A percentile compares a stretch with the other conserved stretches of the same genome.
These are phyloP conservation scores for Palythoa grandis DNA, from an alignment of 92 coral and sea anemone genomes.

Conservation along the genomic window DNA sequence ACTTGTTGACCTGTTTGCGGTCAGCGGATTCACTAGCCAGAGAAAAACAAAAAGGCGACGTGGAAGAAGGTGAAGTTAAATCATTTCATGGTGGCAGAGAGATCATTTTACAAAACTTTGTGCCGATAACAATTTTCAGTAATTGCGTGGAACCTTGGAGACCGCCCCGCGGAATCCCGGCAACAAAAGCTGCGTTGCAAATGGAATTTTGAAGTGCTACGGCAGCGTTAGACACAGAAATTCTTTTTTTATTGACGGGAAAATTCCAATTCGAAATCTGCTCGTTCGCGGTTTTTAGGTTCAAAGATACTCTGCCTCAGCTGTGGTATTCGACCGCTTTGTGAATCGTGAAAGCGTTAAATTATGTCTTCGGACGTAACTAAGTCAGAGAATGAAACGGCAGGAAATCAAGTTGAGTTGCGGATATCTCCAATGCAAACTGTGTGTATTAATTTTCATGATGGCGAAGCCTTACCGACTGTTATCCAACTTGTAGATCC, in stretches of 20 bases:
- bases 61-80: constrained; percentile 56
- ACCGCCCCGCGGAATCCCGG: constrained; percentile 22
- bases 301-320: constrained; percentile 16
- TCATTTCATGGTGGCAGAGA: constrained; percentile 20
- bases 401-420: constrained; percentile 78
- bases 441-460: constrained; percentile 86
- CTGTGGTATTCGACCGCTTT: constrained; percentile 13
- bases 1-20: constrained; percentile 44
- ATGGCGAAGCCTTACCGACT: constrained; percentile 75
- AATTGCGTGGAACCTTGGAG: constrained; percentile 31
- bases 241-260: constrained; percentile 16
- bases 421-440: constrained; percentile 78
- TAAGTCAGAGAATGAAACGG: constrained; percentile 68
- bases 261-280: constrained; percentile 36
- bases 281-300: constrained; percentile 20
- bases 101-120: constrained; percentile 37
- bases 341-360: constrained; percentile 8
- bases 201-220: constrained; percentile 29
- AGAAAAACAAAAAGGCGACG: constrained; percentile 85
- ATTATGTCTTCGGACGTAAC: constrained; percentile 76
- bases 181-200: constrained; percentile 1
- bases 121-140: not conserved
- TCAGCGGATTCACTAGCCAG: constrained; percentile 72
- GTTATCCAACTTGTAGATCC: constrained; percentile 86
- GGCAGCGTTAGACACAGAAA: not conserved